Percentiles rank a stretch among this genome's conserved stretches.
These are phyloP conservation scores for Drosophila suzukii DNA, from an alignment of 1,140 invertebrate species.

Conservation along the genomic window DNA sequence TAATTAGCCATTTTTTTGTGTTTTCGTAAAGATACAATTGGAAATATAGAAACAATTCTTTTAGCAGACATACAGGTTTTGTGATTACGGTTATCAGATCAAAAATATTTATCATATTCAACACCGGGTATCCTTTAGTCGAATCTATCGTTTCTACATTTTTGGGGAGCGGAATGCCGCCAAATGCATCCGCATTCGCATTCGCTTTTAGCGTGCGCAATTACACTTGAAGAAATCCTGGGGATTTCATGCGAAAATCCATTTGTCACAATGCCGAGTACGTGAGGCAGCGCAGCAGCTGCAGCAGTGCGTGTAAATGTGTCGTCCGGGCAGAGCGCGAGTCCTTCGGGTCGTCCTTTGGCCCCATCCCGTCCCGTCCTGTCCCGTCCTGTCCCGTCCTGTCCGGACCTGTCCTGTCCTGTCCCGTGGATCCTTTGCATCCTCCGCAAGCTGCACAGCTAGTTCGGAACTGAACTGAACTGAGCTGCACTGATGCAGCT, in stretches of 20 bases:
- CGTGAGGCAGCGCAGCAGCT: constrained; percentile 60
- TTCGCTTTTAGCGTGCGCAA: constrained; percentile 78
- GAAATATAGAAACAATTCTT: too few relatives aligned
- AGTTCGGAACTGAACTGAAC: constrained; percentile 14
- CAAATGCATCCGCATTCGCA: constrained; percentile 60
- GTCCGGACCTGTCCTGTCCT: too few relatives aligned
- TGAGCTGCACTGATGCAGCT: constrained; percentile 46
- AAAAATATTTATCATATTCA: too few relatives aligned
- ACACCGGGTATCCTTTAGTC: neutral
- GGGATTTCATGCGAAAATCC: constrained; percentile 80
- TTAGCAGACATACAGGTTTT: too few relatives aligned
- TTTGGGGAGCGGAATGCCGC: constrained; percentile 16
- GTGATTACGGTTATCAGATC: too few relatives aligned
- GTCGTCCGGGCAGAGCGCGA: constrained; percentile 59
- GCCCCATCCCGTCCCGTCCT: too few relatives aligned
- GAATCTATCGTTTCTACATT: neutral
- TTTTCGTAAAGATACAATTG: too few relatives aligned
- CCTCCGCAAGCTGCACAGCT: constrained; percentile 19
- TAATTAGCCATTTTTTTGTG: too few relatives aligned
- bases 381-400: too few relatives aligned
- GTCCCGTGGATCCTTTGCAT: constrained; percentile 18
- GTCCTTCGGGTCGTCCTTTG: constrained; percentile 36
- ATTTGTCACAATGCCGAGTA: constrained; percentile 82
- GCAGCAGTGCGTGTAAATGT: constrained; percentile 75
- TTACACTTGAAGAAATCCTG: constrained; percentile 82